phyloP scores from a whole-genome alignment of 2,888 invertebrate species.

The Scaptodrosophila latifasciaeformis region DNA sequence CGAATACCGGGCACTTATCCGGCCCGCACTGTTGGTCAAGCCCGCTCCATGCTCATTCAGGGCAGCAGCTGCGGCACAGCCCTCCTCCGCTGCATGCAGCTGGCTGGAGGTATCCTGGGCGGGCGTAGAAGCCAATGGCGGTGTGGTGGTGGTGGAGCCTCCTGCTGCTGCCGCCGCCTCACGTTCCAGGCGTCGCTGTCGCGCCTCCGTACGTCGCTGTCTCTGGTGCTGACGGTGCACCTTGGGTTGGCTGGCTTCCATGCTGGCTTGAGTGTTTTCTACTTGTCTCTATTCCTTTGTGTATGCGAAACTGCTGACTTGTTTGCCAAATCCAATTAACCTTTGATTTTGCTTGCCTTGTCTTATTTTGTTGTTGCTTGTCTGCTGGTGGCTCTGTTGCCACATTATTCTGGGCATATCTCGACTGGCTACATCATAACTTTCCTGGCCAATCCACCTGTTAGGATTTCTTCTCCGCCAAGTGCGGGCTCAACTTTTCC shows the following conservation, averaged over 20 bases:
- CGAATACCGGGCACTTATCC: conserved; percentile 48
- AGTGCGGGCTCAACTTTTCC: too few species aligned
- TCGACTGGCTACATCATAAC: conserved; percentile 60
- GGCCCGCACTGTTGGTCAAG: conserved; percentile 34
- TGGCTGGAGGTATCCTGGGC: conserved; percentile 16
- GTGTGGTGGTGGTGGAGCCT: conserved; percentile 10
- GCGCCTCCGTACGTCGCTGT: conserved; percentile 70
- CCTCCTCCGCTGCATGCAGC: conserved; percentile 35
- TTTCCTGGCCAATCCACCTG: too few species aligned
- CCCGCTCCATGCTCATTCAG: conserved; percentile 35
- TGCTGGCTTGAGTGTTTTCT: too few species aligned
- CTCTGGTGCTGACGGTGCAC: conserved; percentile 75
- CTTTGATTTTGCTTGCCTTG: too few species aligned
- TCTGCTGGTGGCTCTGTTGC: conserved; percentile 7
- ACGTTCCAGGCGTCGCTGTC: conserved; percentile 69
- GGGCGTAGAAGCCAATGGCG: conserved; percentile 26
- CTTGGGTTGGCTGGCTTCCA: conserved; percentile 74
- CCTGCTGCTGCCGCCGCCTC: conserved; percentile 55
- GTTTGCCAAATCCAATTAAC: too few species aligned
- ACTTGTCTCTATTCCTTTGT: too few species aligned
- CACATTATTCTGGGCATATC: conserved; percentile 23
- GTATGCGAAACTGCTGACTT: too few species aligned
- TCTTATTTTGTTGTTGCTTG: conserved; percentile 12
- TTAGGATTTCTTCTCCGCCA: too few species aligned
- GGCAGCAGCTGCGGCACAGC: conserved; percentile 36